Evolutionary conservation across 2,888 invertebrate species (phyloP), one percentile per base, ranked within the genome.

Genomic region (Microctonus hyperodae): DNA sequence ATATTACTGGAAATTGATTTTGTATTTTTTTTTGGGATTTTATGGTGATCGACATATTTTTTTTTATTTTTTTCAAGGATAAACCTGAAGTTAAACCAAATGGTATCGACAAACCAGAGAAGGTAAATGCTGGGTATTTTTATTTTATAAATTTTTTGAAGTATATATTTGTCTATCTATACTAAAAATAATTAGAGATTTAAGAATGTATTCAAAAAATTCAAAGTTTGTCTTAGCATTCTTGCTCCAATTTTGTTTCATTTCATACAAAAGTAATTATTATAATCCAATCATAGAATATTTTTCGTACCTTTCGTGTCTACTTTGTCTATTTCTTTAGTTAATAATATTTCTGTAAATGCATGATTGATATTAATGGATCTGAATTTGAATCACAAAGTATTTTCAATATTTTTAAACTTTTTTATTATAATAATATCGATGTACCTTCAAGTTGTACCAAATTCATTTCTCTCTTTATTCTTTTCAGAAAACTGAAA

Each of bases 101-200:
- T 63, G 83, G 83, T 80, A 79, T 82, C 76, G 79, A 79, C 76
- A 80, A 81, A 79, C 79, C 80, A 73, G 74, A 70, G 68, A 81
- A 83, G 83, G 83, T 83, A 83, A 76, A 63, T 59, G 60, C 2
- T 37, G 37, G 55, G 3, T 20, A 9, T n/a, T 23, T 44, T 73
- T 67, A 61, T 55, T 68, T 62, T 70, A 68, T 67, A 31, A 48
- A 70, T 69, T 70, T 70, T 67, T 40, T 53, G 0, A 7, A 59
- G n/a, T 16, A 55, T 57, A 28, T 64, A 44, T 20, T 25, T 53
- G 4, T 37, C 20, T n/a, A n/a, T n/a, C n/a, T n/a, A n/a, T n/a
- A n/a, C n/a, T n/a, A n/a, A n/a, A n/a, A n/a, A n/a, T n/a, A n/a
- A n/a, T n/a, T n/a, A n/a, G n/a, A n/a, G n/a, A n/a, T n/a, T n/a